phyloP scores from a whole-genome alignment of 2,113 vertebrate species.

The Etia nguti region DNA sequence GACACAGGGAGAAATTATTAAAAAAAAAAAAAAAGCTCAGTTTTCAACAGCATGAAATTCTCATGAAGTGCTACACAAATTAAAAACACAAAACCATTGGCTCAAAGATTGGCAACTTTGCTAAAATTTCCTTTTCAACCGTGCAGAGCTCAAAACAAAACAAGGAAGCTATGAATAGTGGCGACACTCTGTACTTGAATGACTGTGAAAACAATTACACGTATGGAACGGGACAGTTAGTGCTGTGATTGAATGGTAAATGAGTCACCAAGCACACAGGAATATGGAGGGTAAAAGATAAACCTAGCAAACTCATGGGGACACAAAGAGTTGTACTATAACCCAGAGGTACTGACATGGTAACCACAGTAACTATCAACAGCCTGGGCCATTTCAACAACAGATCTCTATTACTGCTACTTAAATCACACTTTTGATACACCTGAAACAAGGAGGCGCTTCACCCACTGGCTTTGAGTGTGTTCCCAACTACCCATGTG shows the following conservation, averaged over 20 bases:
- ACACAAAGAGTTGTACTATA: neutral
- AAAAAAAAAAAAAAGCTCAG: neutral
- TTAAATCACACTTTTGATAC: neutral
- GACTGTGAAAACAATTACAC: neutral
- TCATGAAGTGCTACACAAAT: neutral
- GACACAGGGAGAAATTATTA: neutral
- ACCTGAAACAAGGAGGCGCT: neutral
- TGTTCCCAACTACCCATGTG: neutral
- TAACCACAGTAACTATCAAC: slow-evolving; percentile 17
- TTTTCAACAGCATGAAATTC: neutral
- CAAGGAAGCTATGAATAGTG: neutral
- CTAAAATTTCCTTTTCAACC: neutral
- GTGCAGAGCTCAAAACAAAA: neutral
- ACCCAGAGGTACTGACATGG: neutral
- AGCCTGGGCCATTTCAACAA: neutral
- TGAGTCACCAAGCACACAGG: neutral
- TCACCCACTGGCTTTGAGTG: neutral
- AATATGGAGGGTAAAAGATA: neutral
- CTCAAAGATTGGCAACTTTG: neutral
- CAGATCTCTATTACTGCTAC: neutral
- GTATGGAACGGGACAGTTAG: neutral
- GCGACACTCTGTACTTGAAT: neutral
- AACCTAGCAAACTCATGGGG: neutral
- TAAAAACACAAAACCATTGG: neutral
- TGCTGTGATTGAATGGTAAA: neutral